Evolutionary conservation across 2,797 vertebrate genomes (phyloP).

Genomic region (Lemur catta): DNA sequence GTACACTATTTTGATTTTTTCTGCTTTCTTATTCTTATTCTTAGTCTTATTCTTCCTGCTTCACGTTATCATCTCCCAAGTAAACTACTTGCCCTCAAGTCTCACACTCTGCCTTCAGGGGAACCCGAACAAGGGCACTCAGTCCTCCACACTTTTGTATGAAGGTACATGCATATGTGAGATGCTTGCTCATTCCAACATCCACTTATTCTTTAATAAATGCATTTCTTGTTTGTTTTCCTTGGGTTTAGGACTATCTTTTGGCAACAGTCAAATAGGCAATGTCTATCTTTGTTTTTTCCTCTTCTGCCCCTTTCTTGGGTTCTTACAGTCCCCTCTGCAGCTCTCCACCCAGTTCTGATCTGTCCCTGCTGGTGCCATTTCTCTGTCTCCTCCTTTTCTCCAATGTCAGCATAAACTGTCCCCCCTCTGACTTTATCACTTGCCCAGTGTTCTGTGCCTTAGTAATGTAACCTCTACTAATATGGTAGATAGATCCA

Average conservation of each 20-base stretch:
- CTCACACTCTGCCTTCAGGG: background rate
- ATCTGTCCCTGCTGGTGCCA: background rate
- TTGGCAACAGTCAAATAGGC: background rate
- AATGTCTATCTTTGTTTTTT: background rate
- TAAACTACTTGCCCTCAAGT: background rate
- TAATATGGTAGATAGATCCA: background rate
- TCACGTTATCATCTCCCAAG: background rate
- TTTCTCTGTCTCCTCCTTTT: background rate
- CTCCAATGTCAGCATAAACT: background rate
- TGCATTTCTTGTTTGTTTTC: background rate
- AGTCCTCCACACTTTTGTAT: background rate
- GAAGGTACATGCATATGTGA: background rate
- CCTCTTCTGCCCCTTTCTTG: background rate
- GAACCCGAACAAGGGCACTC: background rate
- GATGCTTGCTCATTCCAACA: background rate
- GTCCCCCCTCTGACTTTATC: accelerated
- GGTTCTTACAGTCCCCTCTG: background rate
- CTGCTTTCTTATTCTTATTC: background rate
- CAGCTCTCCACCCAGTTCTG: background rate
- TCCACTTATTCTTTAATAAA: background rate
- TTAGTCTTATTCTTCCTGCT: background rate
- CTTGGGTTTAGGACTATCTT: background rate
- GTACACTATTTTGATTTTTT: background rate
- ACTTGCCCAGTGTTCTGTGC: background rate
- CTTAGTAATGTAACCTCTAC: background rate